These are phyloP conservation scores for Molossus alvarezi DNA, from an alignment of 2,797 vertebrate genomes.

Conservation along the genomic window DNA sequence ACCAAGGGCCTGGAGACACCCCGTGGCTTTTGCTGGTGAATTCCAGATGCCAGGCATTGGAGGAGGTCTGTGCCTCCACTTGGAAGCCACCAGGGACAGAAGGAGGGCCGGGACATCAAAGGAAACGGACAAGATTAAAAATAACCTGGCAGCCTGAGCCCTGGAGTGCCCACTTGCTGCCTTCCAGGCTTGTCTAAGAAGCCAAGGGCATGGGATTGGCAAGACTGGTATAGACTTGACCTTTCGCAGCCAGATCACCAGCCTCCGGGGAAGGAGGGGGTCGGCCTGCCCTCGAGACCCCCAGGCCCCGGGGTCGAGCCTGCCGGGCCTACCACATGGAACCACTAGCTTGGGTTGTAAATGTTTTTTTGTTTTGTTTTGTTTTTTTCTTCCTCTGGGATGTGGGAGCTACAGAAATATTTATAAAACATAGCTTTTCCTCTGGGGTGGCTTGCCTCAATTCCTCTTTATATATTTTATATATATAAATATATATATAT, in stretches of 20 bases:
- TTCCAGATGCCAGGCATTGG: neutral
- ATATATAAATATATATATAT: constrained; percentile 86
- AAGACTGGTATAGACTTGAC: constrained; percentile 57
- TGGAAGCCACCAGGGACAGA: constrained; percentile 68
- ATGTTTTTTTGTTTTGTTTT: constrained; percentile 93
- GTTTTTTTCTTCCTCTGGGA: constrained; percentile 95
- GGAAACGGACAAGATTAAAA: constrained; percentile 81
- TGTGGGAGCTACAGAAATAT: constrained; percentile 97
- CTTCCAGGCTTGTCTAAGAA: constrained; percentile 67
- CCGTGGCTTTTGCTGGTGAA: neutral
- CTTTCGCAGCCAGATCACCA: constrained; percentile 50
- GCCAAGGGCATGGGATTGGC: constrained; percentile 57
- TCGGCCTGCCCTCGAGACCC: neutral
- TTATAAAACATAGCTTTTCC: constrained; percentile 95
- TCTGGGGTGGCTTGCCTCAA: constrained; percentile 84
- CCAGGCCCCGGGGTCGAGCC: neutral
- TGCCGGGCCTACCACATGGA: constrained; percentile 88
- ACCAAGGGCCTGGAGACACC: neutral
- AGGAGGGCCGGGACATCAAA: constrained; percentile 78
- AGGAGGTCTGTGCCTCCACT: neutral
- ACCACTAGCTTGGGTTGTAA: constrained; percentile 97
- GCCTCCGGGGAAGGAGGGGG: constrained; percentile 14
- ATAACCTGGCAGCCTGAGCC: constrained; percentile 75
- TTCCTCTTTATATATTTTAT: constrained; percentile 87
- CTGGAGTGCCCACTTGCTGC: constrained; percentile 25